These are phyloP conservation scores for Mya arenaria DNA, from an alignment of 1,140 invertebrate genomes.

Conservation along the genomic window DNA sequence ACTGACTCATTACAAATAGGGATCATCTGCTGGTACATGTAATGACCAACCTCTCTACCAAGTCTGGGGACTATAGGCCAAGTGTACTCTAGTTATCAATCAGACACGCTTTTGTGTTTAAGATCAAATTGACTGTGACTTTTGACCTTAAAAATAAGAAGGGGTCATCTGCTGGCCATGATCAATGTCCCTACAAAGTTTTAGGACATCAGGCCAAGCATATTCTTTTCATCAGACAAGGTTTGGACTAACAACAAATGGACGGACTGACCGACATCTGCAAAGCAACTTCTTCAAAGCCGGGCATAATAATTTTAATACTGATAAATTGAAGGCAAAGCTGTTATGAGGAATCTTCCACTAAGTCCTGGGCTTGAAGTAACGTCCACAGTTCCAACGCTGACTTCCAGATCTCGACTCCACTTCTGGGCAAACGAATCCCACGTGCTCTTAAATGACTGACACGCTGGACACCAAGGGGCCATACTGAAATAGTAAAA, in stretches of 20 bases:
- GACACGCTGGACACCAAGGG: constrained; percentile 99
- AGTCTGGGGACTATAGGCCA: no score
- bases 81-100: no score
- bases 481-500: constrained; percentile 91
- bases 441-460: constrained; percentile 94
- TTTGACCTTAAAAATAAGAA: no score
- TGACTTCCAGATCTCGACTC: constrained; percentile 90
- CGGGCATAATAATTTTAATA: constrained; percentile 82
- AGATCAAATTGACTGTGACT: no score
- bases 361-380: constrained; percentile 92
- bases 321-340: constrained; percentile 99
- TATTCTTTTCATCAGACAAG: no score
- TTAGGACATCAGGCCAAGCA: no score
- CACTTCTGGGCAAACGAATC: constrained; percentile 88
- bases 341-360: constrained; percentile 98
- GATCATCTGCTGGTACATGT: no score
- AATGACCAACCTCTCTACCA: no score
- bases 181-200: no score
- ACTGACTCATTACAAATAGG: no score
- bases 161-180: no score
- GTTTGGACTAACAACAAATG: background rate
- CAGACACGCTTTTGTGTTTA: no score
- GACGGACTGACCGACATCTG: background rate
- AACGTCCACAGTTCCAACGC: constrained; percentile 95
- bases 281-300: background rate